Evolutionary conservation across 2,888 invertebrate genomes (phyloP).

Genomic region (Abrostola triplasia): DNA sequence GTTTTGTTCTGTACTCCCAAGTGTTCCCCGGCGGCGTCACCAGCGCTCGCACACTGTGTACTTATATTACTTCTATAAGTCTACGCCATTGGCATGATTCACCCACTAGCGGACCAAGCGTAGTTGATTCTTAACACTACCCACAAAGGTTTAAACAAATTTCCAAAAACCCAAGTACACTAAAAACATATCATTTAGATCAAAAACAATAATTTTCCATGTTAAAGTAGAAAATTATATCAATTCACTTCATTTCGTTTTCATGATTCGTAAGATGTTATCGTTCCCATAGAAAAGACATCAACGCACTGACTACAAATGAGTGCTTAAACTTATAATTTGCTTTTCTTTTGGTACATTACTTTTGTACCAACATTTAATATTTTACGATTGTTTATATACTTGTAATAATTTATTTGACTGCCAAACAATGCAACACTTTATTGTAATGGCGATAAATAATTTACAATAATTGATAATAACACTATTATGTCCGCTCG

Average conservation of each 20-base stretch:
- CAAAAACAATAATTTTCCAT: not conserved
- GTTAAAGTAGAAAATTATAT: not conserved
- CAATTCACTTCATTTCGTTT: not conserved
- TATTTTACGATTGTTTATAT: slow-evolving; percentile 5
- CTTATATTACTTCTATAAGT: slow-evolving; percentile 16
- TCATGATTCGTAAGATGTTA: not conserved
- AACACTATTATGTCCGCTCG: slow-evolving; percentile 30
- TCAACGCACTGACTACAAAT: slow-evolving; percentile 57
- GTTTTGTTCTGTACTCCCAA: slow-evolving; percentile 81
- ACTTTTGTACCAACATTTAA: slow-evolving; percentile 3
- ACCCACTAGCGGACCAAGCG: slow-evolving; percentile 19
- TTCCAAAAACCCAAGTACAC: slow-evolving; percentile 6
- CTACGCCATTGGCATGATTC: slow-evolving; percentile 35
- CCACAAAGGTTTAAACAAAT: slow-evolving; percentile 22
- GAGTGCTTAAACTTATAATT: too few species aligned
- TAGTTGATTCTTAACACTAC: slow-evolving; percentile 29
- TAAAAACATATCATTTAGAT: not conserved
- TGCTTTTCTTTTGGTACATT: too few species aligned
- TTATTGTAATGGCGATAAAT: slow-evolving; percentile 32
- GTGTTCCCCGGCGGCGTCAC: slow-evolving; percentile 47
- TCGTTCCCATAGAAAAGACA: slow-evolving; percentile 61
- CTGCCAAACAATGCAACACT: slow-evolving; percentile 26
- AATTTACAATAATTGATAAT: slow-evolving; percentile 34
- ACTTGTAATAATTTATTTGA: slow-evolving; percentile 28
- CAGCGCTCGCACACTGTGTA: slow-evolving; percentile 4